phyloP scores from a whole-genome alignment of 1,140 invertebrate genomes.

The Microvelia longipes region DNA sequence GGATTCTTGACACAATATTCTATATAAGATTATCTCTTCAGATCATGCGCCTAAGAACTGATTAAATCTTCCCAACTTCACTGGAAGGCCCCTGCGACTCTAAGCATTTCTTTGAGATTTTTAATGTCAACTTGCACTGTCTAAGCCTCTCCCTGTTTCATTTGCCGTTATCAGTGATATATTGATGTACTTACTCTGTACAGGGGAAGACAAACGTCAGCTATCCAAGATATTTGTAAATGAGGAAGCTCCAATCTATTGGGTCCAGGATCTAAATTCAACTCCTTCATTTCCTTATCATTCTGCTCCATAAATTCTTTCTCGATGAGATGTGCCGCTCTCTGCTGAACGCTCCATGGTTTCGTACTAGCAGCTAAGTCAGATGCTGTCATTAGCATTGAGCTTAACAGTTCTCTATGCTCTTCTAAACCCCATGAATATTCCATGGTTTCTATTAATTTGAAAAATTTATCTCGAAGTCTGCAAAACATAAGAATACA shows the following conservation, averaged over 20 bases:
- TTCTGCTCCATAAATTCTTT: slow-evolving; percentile 36
- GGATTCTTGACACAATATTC: no score
- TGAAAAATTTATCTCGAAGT: slow-evolving; percentile 38
- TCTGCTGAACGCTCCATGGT: slow-evolving; percentile 45
- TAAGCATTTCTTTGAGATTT: no score
- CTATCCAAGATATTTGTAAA: slow-evolving; percentile 32
- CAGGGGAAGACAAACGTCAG: slow-evolving; percentile 31
- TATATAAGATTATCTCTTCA: no score
- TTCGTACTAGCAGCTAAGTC: slow-evolving; percentile 50
- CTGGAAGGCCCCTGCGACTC: no score
- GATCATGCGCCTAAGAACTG: no score
- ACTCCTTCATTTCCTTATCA: slow-evolving; percentile 39
- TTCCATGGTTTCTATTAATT: slow-evolving; percentile 32
- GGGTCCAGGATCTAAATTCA: slow-evolving; percentile 36
- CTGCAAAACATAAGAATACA: slow-evolving; percentile 23
- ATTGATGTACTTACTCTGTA: slow-evolving; percentile 29
- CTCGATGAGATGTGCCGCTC: slow-evolving; percentile 31
- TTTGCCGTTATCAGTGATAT: no score
- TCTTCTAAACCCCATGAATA: slow-evolving; percentile 38
- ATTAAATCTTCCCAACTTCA: no score
- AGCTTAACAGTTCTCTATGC: slow-evolving; percentile 35
- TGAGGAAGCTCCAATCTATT: slow-evolving; percentile 31
- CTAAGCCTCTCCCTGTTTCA: no score
- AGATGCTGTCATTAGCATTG: slow-evolving; percentile 53
- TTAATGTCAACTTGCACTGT: no score